These are phyloP conservation scores for Celastrina argiolus DNA, from an alignment of 2,888 invertebrate genomes.

Conservation along the genomic window DNA sequence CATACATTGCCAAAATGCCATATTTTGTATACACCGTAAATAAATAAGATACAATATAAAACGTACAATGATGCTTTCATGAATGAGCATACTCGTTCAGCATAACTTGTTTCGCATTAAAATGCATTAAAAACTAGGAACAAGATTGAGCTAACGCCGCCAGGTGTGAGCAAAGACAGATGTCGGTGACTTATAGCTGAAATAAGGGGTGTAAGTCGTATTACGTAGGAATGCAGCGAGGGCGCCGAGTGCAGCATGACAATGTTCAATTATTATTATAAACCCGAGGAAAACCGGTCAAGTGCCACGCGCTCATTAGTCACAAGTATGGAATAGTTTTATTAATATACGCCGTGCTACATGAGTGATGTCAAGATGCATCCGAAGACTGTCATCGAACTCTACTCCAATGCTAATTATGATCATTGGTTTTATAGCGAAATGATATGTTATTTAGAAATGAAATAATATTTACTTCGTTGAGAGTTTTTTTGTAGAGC, in stretches of 20 bases:
- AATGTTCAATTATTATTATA: constrained; percentile 21
- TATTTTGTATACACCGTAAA: too few species aligned
- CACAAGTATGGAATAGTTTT: constrained; percentile 19
- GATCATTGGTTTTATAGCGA: neutral
- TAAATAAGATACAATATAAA: too few species aligned
- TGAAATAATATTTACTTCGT: neutral
- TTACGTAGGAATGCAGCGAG: constrained; percentile 35
- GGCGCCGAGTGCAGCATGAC: constrained; percentile 20
- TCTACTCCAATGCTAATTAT: constrained; percentile 9
- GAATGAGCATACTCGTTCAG: neutral
- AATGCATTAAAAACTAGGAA: neutral
- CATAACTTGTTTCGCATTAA: neutral
- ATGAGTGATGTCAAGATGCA: constrained; percentile 18
- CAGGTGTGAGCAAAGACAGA: constrained; percentile 46
- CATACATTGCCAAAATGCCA: too few species aligned
- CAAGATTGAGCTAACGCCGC: constrained; percentile 22
- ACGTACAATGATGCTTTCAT: neutral
- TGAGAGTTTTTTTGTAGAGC: neutral
- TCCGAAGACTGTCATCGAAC: constrained; percentile 20
- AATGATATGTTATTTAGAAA: neutral
- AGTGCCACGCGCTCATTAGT: constrained; percentile 22
- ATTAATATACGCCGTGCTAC: constrained; percentile 19
- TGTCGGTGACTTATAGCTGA: constrained; percentile 41
- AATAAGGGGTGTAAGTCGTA: constrained; percentile 37
- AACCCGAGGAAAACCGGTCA: constrained; percentile 20